Percentiles rank a stretch among this genome's conserved stretches.
These are phyloP conservation scores for Barypeithes pellucidus DNA, from an alignment of 2,888 invertebrate species.

Conservation along the genomic window DNA sequence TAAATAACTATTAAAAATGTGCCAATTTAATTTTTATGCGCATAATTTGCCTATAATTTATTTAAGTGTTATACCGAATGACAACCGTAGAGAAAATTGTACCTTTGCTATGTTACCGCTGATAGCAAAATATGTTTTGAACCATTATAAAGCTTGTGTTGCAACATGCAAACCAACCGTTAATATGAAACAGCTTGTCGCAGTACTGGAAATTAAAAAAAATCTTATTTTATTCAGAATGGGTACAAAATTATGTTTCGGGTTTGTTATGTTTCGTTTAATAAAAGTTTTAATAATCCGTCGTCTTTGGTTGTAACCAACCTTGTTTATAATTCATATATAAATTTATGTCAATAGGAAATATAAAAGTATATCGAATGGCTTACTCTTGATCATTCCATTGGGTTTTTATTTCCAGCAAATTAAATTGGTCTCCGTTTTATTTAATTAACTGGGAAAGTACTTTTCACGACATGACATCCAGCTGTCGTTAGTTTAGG, in stretches of 20 bases:
- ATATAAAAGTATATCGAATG: background rate
- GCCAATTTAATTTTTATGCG: background rate
- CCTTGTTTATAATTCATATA: background rate
- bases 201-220: too few species aligned
- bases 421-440: background rate
- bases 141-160: background rate
- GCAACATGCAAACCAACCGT: conserved; percentile 5
- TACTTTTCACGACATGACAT: conserved; percentile 12
- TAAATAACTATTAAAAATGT: too few species aligned
- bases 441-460: conserved; percentile 7
- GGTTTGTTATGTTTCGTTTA: too few species aligned
- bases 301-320: background rate
- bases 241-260: too few species aligned
- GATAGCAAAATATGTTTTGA: background rate
- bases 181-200: background rate
- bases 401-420: conserved; percentile 6
- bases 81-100: background rate
- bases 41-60: background rate
- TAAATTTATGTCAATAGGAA: background rate
- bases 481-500: background rate
- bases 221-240: too few species aligned
- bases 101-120: background rate
- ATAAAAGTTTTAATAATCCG: too few species aligned
- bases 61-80: background rate
- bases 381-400: background rate